Evolutionary conservation across 2,113 vertebrate genomes (phyloP).

Genomic region (Aptenodytes forsteri): DNA sequence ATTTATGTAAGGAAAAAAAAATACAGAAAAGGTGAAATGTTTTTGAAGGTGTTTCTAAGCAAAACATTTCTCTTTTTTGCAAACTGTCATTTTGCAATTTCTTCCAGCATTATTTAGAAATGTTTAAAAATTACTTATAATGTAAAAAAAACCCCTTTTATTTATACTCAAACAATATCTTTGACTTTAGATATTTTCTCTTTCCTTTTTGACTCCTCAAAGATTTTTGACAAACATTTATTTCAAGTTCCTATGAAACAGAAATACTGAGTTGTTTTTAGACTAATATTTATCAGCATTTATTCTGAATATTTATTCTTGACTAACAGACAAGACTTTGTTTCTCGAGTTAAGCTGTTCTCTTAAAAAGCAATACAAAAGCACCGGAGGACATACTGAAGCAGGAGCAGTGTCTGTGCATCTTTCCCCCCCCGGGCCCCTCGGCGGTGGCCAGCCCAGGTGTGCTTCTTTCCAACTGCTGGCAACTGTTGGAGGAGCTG

Average conservation of each 20-base stretch:
- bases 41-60: slow-evolving; percentile 3
- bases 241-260: not conserved
- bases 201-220: not conserved
- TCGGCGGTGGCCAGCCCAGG: not conserved
- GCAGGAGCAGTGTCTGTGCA: not conserved
- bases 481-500: not conserved
- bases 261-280: not conserved
- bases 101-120: not conserved
- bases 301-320: not conserved
- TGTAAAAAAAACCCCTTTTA: not conserved
- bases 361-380: not conserved
- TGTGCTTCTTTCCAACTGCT: not conserved
- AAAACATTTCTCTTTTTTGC: not conserved
- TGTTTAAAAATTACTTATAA: not conserved
- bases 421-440: not conserved
- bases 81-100: not conserved
- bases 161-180: not conserved
- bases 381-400: not conserved
- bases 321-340: not conserved
- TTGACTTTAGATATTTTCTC: not conserved
- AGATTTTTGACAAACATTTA: not conserved
- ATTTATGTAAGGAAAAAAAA: not conserved
- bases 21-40: not conserved
- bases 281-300: not conserved
- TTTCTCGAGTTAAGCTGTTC: not conserved